A percentile compares a stretch with the other conserved stretches of the same genome.
These are phyloP conservation scores for Drosophila putrida DNA, from an alignment of 2,888 invertebrate genomes.

Conservation along the genomic window DNA sequence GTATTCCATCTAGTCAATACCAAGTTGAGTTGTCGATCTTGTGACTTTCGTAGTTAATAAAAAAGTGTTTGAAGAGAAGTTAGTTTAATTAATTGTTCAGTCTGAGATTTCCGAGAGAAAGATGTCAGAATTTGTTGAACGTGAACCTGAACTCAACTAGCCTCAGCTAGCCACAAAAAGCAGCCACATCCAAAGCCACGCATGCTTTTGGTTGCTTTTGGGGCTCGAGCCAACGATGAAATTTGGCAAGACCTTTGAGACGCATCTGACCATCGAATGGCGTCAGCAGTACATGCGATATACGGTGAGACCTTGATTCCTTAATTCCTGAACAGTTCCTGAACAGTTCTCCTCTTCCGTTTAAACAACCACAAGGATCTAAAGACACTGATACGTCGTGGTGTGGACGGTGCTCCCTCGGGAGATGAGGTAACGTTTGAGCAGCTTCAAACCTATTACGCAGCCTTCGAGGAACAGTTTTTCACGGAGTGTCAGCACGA, in stretches of 20 bases:
- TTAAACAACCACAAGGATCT: conserved; percentile 86
- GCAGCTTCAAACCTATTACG: conserved; percentile 87
- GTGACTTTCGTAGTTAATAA: too few relatives aligned
- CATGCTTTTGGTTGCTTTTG: conserved; percentile 35
- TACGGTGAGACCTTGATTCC: conserved; percentile 86
- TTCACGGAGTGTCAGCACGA: conserved; percentile 96
- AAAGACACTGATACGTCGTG: conserved; percentile 95
- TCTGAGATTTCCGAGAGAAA: conserved; percentile 39
- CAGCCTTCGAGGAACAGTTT: conserved; percentile 96
- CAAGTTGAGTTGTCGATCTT: too few relatives aligned
- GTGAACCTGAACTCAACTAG: conserved; percentile 30
- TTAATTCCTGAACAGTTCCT: too few relatives aligned
- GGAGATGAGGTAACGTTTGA: conserved; percentile 86
- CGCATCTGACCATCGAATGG: conserved; percentile 99
- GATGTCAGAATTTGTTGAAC: conserved; percentile 62
- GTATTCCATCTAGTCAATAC: too few relatives aligned
- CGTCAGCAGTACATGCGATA: conserved; percentile 97
- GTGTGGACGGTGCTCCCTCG: conserved; percentile 94
- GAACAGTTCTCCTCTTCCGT: too few relatives aligned
- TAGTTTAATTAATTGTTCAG: neutral
- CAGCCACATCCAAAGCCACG: conserved; percentile 11
- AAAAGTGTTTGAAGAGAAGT: too few relatives aligned
- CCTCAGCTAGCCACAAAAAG: conserved; percentile 10
- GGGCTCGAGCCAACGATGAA: conserved; percentile 89
- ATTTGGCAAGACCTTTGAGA: conserved; percentile 98